Conservation (phyloP, 2,888 invertebrate species). For the Rhagonycha fulva region DNA sequence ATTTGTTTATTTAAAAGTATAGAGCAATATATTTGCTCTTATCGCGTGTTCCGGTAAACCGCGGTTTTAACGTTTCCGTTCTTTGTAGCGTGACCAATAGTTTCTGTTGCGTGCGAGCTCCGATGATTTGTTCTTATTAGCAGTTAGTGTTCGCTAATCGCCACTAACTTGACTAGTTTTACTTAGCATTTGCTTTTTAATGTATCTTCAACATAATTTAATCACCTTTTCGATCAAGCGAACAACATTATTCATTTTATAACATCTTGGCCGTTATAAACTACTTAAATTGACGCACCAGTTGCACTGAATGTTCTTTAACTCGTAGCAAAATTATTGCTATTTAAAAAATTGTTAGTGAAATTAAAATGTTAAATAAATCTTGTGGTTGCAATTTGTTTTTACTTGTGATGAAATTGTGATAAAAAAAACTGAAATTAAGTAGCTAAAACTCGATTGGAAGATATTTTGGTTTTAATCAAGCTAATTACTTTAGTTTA, state of each 20-base stretch:
- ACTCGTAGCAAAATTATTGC: background rate
- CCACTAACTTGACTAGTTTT: slow-evolving; percentile 25
- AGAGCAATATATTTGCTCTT: slow-evolving; percentile 18
- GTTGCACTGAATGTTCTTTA: background rate
- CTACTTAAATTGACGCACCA: background rate
- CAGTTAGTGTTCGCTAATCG: slow-evolving; percentile 26
- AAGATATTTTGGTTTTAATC: background rate
- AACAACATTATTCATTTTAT: background rate
- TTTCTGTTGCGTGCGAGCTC: slow-evolving; percentile 23
- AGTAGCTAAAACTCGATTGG: background rate
- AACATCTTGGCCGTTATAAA: background rate
- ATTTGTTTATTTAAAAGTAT: slow-evolving; percentile 21
- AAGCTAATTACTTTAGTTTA: background rate
- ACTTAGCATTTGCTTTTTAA: slow-evolving; percentile 3
- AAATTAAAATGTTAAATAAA: background rate
- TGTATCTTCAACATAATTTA: background rate
- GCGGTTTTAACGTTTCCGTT: slow-evolving; percentile 28
- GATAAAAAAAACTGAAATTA: background rate
- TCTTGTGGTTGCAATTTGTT: background rate
- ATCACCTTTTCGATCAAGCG: background rate
- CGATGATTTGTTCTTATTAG: slow-evolving; percentile 27
- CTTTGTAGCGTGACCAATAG: slow-evolving; percentile 25
- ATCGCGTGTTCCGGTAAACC: slow-evolving; percentile 32
- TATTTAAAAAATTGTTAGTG: background rate
- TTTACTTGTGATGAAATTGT: background rate